Conservation (phyloP, 1,140 invertebrate genomes). For the Heliconius himera region DNA sequence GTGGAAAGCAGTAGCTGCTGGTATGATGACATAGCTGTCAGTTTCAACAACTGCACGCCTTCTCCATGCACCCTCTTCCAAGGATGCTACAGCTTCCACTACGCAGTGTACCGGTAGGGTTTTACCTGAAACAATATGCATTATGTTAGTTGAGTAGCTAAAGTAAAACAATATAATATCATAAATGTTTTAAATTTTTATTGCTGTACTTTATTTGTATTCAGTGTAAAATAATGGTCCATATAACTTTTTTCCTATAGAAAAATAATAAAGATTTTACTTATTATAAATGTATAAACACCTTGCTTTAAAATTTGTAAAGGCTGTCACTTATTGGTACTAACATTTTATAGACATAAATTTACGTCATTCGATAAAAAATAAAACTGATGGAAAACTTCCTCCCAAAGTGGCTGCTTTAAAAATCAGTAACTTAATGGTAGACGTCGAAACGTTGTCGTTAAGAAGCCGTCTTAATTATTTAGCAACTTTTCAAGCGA, state of each 20-base stretch:
- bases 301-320: neutral
- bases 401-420: constrained; percentile 39
- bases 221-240: neutral
- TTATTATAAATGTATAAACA: neutral
- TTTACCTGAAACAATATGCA: constrained; percentile 86
- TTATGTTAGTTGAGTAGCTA: constrained; percentile 1
- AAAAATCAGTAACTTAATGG: constrained; percentile 63
- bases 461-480: constrained; percentile 76
- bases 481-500: constrained; percentile 77
- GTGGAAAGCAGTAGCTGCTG: constrained; percentile 92
- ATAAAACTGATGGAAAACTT: constrained; percentile 3
- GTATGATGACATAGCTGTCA: constrained; percentile 96
- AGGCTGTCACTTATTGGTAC: neutral
- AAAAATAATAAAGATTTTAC: neutral
- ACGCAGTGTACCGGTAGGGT: constrained; percentile 96
- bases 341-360: neutral
- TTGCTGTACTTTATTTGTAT: neutral
- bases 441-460: constrained; percentile 68
- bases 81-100: constrained; percentile 89
- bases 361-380: neutral
- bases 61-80: constrained; percentile 83
- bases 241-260: neutral
- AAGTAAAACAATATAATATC: neutral
- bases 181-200: neutral
- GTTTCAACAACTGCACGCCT: constrained; percentile 89